Base-by-base conservation (phyloP, 2,113 vertebrate species). In the Glareola pratincola region DNA sequence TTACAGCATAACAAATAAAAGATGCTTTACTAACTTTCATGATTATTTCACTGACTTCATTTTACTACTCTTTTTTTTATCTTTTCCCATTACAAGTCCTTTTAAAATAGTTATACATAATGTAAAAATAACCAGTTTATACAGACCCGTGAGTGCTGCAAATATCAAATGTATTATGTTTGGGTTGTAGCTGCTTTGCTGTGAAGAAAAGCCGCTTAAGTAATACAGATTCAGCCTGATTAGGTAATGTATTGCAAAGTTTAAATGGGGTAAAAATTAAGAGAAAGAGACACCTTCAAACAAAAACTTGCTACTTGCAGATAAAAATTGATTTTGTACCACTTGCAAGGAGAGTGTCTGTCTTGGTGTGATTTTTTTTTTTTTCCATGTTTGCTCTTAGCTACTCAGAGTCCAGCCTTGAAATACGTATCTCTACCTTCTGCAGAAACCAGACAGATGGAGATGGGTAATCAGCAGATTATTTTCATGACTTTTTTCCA, bases 321-420 rank as follows among this genome's bases (percentile, higher is more conserved):
- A 22, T 78, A 68, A 79, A 91, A 62, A 50, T 27, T 56, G 15
- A 53, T 74, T 85, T 92, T 77, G 14, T 50, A 66, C 62, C 23
- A 29, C 16, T 76, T 91, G 24, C 16, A 47, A 75, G 8, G 36
- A 32, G 7, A 84, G 4, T 36, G 5, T 73, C 24, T 69, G 10
- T 43, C 39, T 60, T 7, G 1, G 8, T 66, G 39, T 79, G 41
- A 56, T 54, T 67, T 36, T 4, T 1, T 27, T 39, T 60, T 90
- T 74, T 90, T 74, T 79, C 71, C 69, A 4, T 85, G 20, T 94
- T 96, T 96, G 50, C 26, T 85, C 63, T 96, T 96, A 97, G 94
- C 81, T 91, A 96, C 81, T 85, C 67, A 66, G 84, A 96, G 59
- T 66, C 93, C 95, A 57, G 15, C 67, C 41, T 50, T 90, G 91